Base-by-base conservation (phyloP, 2,113 vertebrate genomes). In the Calyptomena viridis region DNA sequence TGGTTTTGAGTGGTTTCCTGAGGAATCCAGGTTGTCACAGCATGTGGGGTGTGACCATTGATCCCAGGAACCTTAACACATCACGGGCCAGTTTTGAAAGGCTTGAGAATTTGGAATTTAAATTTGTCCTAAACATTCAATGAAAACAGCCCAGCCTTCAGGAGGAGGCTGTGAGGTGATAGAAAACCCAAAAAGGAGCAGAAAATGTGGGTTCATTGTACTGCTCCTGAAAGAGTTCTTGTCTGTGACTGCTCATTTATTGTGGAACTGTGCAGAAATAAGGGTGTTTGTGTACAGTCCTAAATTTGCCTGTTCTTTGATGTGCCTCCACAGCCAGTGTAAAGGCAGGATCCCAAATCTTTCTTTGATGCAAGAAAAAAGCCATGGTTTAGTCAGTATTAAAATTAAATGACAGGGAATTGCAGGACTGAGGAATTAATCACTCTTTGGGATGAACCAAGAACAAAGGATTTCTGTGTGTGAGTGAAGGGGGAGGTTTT, bases 21-120 rank as follows among this genome's bases (percentile, higher is more conserved):
- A 47, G 31, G 56, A 60, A 60, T n/a, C 37, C 50, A 35, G 44
- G 60, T 55, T 52, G 27, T 64, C 28, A 11, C 53, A 8, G 30
- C 9, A 1, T 5, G 44, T 22, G 12, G 25, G 5, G 27, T 22
- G 50, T 17, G 69, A 10, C 14, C 0, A 2, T 21, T 30, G 33
- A 15, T 19, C 24, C 60, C 74, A 39, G 74, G 56, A 35, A 14
- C 62, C 12, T 3, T 4, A 31, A 33, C 24, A 4, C 17, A 3
- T 23, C 28, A 2, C 19, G 1, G 2, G 31, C 11, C 2, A 0
- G 9, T 66, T 28, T 22, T 27, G 9, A n/a, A 63, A 42, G 27
- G 17, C 5, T 11, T 19, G 31, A 49, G 58, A 66, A 42, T 19
- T 22, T 5, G 4, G n/a, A 15, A 19, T 28, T 46, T 40, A 17